These are phyloP conservation scores for Sterrhoptilus dennistouni DNA, from an alignment of 2,113 vertebrate species.

Conservation along the genomic window DNA sequence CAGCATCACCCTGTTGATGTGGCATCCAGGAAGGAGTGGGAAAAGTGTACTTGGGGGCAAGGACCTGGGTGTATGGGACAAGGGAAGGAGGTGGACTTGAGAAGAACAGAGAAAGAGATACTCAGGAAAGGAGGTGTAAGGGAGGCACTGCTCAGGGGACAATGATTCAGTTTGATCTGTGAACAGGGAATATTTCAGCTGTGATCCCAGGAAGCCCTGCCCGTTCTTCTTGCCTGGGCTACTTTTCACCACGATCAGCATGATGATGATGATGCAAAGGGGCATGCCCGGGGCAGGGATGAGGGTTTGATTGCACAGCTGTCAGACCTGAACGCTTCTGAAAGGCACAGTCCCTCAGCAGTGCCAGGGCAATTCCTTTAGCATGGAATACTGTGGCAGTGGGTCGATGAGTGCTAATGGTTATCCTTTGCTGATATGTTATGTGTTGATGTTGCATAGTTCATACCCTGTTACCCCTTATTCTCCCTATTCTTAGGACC, in stretches of 20 bases:
- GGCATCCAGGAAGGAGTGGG: neutral
- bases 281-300: neutral
- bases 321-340: fast-evolving
- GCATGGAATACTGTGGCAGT: neutral
- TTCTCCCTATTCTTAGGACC: no score
- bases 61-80: neutral
- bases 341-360: neutral
- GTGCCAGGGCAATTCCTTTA: neutral
- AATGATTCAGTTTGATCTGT: fast-evolving
- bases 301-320: neutral
- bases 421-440: no score
- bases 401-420: no score
- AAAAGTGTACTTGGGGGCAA: fast-evolving
- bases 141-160: neutral
- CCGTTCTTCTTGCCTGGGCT: neutral
- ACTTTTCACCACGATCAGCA: neutral
- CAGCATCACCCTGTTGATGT: fast-evolving
- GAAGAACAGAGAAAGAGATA: neutral
- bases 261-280: neutral
- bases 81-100: neutral
- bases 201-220: neutral
- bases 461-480: no score
- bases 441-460: no score
- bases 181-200: neutral
- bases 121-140: fast-evolving